Conservation (phyloP, 2,888 invertebrate genomes). For the Amiota mariae region DNA sequence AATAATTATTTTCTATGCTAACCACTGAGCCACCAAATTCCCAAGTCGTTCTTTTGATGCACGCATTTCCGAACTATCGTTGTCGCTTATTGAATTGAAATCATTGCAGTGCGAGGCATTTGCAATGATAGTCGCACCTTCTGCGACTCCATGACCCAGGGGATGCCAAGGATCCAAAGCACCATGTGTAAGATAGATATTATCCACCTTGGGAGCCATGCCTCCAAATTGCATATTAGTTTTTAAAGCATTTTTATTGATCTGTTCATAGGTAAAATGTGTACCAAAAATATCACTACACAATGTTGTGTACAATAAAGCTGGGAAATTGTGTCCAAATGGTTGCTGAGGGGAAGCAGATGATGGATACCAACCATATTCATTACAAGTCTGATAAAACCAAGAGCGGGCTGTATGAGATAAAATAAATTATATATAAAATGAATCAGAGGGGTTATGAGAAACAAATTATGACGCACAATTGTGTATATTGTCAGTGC, state of each 20-base stretch:
- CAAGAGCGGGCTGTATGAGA: conserved; percentile 79
- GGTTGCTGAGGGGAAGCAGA: conserved; percentile 78
- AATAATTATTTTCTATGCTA: conserved; percentile 47
- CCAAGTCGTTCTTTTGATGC: conserved; percentile 64
- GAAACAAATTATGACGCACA: conserved; percentile 48
- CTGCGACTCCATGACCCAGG: conserved; percentile 72
- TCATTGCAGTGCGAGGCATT: conserved; percentile 67
- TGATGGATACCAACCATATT: conserved; percentile 89
- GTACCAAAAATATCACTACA: conserved; percentile 66
- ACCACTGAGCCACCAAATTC: conserved; percentile 64
- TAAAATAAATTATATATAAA: not conserved
- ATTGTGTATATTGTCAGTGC: conserved; percentile 44
- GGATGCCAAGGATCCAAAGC: conserved; percentile 77
- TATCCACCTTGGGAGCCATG: conserved; percentile 72
- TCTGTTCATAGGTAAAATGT: conserved; percentile 51
- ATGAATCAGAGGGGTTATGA: not conserved
- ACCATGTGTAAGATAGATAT: conserved; percentile 76
- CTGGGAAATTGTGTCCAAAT: conserved; percentile 72
- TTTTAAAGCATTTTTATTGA: conserved; percentile 54
- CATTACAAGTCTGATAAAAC: conserved; percentile 89
- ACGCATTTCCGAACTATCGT: conserved; percentile 64
- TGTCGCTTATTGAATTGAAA: conserved; percentile 59
- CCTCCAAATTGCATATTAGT: conserved; percentile 76
- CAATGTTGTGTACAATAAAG: conserved; percentile 56
- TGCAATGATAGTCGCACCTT: conserved; percentile 64